Base-by-base conservation (phyloP, 2,888 invertebrate genomes). In the Drosophila putrida region DNA sequence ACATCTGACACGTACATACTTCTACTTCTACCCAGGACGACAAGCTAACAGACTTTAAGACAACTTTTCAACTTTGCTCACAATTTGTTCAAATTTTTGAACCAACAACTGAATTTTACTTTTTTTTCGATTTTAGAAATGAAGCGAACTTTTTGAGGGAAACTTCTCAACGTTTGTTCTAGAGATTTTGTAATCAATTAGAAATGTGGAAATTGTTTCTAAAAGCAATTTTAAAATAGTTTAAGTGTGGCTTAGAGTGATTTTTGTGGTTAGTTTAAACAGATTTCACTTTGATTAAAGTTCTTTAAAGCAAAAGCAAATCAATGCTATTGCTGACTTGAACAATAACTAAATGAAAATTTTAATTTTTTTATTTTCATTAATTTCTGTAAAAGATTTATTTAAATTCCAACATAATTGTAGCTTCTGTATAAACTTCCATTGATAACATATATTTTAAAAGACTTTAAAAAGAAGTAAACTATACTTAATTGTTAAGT, bases 41-140 rank as follows among this genome's bases (percentile, higher is more conserved):
- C 35, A 39, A 50, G 36, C 13, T 11, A 25, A 10, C 44, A 33
- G 64, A 15, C 50, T 57, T 57, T 49, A 73, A 67, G 51, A 9
- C 31, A 43, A 35, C 31, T 51, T 50, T 39, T 11, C 25, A 53
- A n/a, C 55, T 36, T 6, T 27, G 44, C 33, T 38, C 10, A 13
- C 51, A 55, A 74, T 54, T 62, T 41, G 33, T 50, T 51, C n/a
- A 10, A 51, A 51, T 50, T 44, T 53, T 53, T 33, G 36, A 41
- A 10, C 11, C 39, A 53, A 53, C 36, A 20, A 20, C 20, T 9
- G 15, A 36, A 10, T 59, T 31, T 59, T 8, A 9, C n/a, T 33
- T n/a, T 35, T 15, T 33, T 51, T 43, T n/a, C 20, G 28, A 60
- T 60, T 60, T 54, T 6, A 20, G 35, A 44, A 61, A 54, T 43